Evolutionary conservation across 2,888 invertebrate species (phyloP).

Genomic region (Anaspis maculata): DNA sequence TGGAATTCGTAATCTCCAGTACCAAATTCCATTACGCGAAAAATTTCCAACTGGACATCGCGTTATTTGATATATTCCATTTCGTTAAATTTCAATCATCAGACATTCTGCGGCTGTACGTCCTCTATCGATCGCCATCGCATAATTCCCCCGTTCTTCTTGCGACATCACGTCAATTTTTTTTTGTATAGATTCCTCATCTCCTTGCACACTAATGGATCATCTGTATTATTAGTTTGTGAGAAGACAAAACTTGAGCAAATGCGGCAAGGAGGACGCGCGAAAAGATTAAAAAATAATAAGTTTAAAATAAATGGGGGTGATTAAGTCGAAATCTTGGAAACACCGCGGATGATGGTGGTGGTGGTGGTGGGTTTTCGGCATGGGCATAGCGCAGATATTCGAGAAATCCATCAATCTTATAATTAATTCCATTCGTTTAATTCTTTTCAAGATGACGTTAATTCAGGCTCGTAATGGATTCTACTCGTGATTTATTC

Average conservation of each 20-base stretch:
- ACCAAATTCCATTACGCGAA: constrained; percentile 33
- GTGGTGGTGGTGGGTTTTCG: too few relatives aligned
- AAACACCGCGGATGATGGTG: too few relatives aligned
- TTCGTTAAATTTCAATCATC: constrained; percentile 31
- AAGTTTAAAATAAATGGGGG: constrained; percentile 15
- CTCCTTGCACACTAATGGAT: too few relatives aligned
- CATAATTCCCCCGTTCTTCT: neutral
- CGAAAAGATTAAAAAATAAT: too few relatives aligned
- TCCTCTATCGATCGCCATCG: constrained; percentile 1
- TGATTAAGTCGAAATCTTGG: constrained; percentile 29
- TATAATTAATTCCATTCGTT: constrained; percentile 46
- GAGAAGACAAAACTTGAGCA: too few relatives aligned
- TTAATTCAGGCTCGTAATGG: constrained; percentile 42
- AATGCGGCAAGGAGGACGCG: too few relatives aligned
- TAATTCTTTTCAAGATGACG: constrained; percentile 45
- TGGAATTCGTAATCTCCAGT: constrained; percentile 36
- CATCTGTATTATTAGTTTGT: too few relatives aligned
- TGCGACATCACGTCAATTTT: too few relatives aligned
- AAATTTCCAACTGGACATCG: constrained; percentile 29
- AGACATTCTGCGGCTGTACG: constrained; percentile 14
- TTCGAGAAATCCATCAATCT: constrained; percentile 43
- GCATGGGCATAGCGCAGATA: constrained; percentile 18
- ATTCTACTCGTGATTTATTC: constrained; percentile 39
- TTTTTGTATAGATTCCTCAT: too few relatives aligned
- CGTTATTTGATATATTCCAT: constrained; percentile 29